A percentile compares a stretch with the other conserved stretches of the same genome.
Conservation (phyloP, 2,113 vertebrate species). For the Aegithalos caudatus region DNA sequence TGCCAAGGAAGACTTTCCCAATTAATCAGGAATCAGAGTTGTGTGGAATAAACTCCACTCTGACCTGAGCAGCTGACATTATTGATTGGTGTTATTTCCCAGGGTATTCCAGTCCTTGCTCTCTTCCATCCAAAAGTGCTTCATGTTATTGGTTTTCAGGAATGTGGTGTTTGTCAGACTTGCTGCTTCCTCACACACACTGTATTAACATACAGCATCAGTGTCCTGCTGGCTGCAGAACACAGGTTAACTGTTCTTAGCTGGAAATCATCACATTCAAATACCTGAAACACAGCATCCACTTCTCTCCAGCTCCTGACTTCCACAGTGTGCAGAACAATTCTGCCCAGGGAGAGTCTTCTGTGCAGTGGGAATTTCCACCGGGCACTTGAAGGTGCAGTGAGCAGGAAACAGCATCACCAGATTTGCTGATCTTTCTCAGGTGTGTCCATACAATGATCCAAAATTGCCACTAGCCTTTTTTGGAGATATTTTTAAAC, state of each 20-base stretch:
- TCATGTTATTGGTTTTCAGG: background rate
- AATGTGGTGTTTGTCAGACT: background rate
- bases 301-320: background rate
- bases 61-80: background rate
- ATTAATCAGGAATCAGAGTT: background rate
- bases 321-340: background rate
- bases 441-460: background rate
- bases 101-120: background rate
- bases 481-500: background rate
- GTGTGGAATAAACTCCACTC: background rate
- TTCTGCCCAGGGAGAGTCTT: background rate
- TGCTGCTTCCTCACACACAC: background rate
- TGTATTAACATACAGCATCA: rapidly evolving
- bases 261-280: background rate
- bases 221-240: background rate
- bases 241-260: background rate
- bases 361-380: background rate
- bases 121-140: background rate
- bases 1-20: background rate
- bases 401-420: background rate
- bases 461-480: background rate
- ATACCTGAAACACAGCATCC: background rate
- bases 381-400: rapidly evolving
- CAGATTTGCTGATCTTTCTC: background rate
- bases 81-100: background rate